Percentiles rank a stretch among this genome's conserved stretches.
Evolutionary conservation across 2,113 vertebrate species (phyloP).

Genomic region (Cyanoderma ruficeps): DNA sequence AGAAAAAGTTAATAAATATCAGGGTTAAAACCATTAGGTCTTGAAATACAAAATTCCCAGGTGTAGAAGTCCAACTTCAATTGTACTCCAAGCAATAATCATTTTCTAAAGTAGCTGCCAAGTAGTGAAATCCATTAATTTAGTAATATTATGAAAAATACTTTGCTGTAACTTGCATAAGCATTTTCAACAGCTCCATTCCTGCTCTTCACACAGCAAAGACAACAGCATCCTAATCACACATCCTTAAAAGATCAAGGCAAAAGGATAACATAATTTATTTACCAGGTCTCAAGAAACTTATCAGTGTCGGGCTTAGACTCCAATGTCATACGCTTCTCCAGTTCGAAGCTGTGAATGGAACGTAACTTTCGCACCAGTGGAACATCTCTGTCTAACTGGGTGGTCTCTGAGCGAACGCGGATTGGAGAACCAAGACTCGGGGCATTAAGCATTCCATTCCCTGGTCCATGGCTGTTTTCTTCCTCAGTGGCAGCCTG

Average conservation of each 20-base stretch:
- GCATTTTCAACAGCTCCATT: background rate
- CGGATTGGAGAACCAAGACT: constrained; percentile 90
- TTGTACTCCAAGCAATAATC: background rate
- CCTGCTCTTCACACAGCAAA: background rate
- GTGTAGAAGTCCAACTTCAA: background rate
- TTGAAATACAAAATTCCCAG: background rate
- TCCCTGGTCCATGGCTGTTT: constrained; percentile 86
- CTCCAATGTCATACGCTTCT: constrained; percentile 86
- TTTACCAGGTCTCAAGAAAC: constrained; percentile 89
- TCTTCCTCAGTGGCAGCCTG: constrained; percentile 90
- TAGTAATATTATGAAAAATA: background rate
- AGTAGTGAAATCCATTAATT: background rate
- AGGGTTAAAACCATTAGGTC: background rate
- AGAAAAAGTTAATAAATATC: background rate
- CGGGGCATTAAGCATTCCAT: constrained; percentile 82
- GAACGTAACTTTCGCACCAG: constrained; percentile 91
- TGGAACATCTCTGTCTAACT: constrained; percentile 85
- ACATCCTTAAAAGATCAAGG: background rate
- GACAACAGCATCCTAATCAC: background rate
- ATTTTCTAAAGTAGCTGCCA: background rate
- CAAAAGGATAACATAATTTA: background rate
- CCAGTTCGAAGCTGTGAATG: constrained; percentile 95
- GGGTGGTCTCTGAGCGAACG: constrained; percentile 85
- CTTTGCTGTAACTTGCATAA: background rate
- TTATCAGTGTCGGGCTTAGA: constrained; percentile 89